These are phyloP conservation scores for Thamnophis elegans DNA, from an alignment of 2,797 vertebrate genomes.

Conservation along the genomic window DNA sequence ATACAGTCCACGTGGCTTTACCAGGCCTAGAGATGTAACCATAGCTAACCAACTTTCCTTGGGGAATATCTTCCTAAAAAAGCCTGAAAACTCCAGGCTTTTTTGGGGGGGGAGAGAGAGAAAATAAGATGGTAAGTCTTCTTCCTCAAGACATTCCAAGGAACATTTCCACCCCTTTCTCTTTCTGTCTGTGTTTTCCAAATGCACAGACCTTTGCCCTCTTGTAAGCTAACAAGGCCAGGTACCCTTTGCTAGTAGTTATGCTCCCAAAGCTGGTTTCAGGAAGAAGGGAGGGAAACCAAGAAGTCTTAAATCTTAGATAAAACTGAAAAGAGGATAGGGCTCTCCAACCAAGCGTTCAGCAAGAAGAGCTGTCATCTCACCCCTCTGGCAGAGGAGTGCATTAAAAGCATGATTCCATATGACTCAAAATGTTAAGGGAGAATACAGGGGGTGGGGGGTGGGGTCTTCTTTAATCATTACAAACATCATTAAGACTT, in stretches of 20 bases:
- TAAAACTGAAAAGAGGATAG: not conserved
- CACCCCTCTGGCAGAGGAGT: not conserved
- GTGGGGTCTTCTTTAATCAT: not conserved
- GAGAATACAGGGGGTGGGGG: not conserved
- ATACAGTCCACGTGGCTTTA: not conserved
- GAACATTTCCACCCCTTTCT: not conserved
- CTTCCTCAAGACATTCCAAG: not conserved
- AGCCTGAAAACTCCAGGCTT: not conserved
- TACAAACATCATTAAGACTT: not conserved
- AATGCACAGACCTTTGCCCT: constrained; percentile 29
- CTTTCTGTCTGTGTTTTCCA: constrained; percentile 1
- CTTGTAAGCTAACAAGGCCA: not conserved
- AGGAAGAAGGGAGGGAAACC: not conserved
- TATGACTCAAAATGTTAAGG: not conserved
- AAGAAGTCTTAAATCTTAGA: not conserved
- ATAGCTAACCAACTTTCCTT: not conserved
- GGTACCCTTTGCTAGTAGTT: not conserved
- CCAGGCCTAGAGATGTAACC: not conserved
- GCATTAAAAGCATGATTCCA: not conserved
- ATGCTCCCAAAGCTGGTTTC: not conserved
- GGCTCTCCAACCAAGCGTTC: not conserved
- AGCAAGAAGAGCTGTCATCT: not conserved
- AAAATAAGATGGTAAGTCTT: not conserved
- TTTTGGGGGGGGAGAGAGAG: accelerated
- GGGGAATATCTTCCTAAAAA: not conserved